phyloP scores from a whole-genome alignment of 2,888 invertebrate species.

The Aphodius sticticus region DNA sequence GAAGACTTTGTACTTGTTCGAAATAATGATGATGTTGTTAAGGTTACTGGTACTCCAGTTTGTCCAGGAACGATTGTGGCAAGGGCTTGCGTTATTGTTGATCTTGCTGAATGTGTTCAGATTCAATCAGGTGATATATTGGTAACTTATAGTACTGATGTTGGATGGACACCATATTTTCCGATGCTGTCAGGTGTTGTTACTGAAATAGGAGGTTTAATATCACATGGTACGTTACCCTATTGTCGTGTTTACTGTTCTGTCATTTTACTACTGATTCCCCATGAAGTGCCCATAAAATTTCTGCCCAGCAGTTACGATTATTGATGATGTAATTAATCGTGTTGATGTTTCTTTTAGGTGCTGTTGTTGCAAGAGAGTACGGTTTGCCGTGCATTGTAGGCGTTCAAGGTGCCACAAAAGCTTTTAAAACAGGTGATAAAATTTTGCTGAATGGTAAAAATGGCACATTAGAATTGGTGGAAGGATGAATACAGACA shows the following conservation, averaged over 20 bases:
- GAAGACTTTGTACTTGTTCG: constrained; percentile 34
- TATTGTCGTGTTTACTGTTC: background rate
- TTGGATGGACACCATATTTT: constrained; percentile 88
- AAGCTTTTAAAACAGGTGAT: constrained; percentile 72
- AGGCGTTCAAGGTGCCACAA: constrained; percentile 74
- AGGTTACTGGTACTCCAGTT: constrained; percentile 71
- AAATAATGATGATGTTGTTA: constrained; percentile 34
- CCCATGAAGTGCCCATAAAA: too few relatives aligned
- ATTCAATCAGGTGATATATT: constrained; percentile 71
- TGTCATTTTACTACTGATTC: background rate
- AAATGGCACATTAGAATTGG: constrained; percentile 59
- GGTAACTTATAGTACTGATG: constrained; percentile 79
- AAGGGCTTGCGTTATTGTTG: constrained; percentile 72
- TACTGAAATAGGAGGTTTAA: constrained; percentile 83
- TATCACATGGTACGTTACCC: constrained; percentile 74
- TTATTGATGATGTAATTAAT: background rate
- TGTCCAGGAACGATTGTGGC: constrained; percentile 73
- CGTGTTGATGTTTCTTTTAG: constrained; percentile 54
- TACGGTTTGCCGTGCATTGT: constrained; percentile 85
- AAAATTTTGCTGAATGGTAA: constrained; percentile 63
- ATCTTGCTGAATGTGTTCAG: constrained; percentile 19
- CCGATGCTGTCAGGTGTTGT: constrained; percentile 79
- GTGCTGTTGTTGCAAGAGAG: constrained; percentile 84
- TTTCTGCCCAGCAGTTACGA: background rate
- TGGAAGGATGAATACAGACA: constrained; percentile 5